Base-by-base conservation (phyloP, 1,140 invertebrate genomes). In the Popillia japonica region DNA sequence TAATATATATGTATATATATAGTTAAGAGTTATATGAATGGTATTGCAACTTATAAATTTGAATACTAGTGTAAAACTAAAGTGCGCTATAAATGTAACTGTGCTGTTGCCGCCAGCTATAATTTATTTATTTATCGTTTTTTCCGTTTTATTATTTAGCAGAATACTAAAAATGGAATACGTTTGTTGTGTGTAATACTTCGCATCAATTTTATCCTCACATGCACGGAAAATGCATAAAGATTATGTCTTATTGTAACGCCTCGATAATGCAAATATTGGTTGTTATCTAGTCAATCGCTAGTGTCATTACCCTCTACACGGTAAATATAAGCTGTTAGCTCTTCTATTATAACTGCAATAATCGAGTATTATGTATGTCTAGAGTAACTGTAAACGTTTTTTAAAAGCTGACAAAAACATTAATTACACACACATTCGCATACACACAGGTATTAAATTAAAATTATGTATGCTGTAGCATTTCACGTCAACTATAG, bases 391-490 rank as follows among this genome's bases (percentile, higher is more conserved):
- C 48, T 55, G 48, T 55, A n/a, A 55, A 55, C 48, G 48, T 14
- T 55, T 55, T 55, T 55, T 55, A 17, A 55, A 55, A 55, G 48
- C 48, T 55, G 48, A 55, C 48, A 55, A 55, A 55, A 55, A 55
- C 48, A 55, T 55, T 55, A 55, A 55, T 55, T 55, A 55, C 48
- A 17, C 48, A 55, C 48, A 55, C 48, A 17, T 55, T 55, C 27
- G 4, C 27, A 55, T 55, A 17, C 48, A n/a, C 48, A 34, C 27
- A 34, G 27, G 27, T 34, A 34, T 34, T 34, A 34, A 1, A 55
- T 55, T 55, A 55, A 55, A 55, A 55, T 55, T 55, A 55, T 17
- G 48, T 17, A n/a, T n/a, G 6, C 6, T 14, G 48, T 55, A 55
- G 11, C 6, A 55, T 55, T 55, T 55, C 17, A 55, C 14, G 48